Conservation (phyloP, 1,140 invertebrate species). For the Pissodes strobi region DNA sequence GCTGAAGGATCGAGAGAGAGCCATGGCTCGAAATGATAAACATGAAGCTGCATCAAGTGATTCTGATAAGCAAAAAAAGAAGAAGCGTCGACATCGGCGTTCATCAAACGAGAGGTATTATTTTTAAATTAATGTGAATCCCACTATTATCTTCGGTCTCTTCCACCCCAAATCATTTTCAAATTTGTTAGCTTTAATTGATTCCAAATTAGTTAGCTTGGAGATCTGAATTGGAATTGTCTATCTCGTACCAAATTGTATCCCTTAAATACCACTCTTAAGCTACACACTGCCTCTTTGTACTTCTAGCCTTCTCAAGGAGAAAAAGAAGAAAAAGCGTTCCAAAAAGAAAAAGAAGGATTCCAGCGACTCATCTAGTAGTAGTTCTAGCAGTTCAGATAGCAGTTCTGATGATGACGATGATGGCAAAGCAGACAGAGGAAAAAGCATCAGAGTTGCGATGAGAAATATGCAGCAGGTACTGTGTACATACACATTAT, state of each 20-base stretch:
- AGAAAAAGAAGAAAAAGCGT: slow-evolving; percentile 54
- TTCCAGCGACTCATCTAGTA: slow-evolving; percentile 53
- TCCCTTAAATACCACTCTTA: background rate
- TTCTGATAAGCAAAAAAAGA: slow-evolving; percentile 33
- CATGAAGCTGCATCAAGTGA: slow-evolving; percentile 38
- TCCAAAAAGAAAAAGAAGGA: slow-evolving; percentile 55
- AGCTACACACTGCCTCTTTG: background rate
- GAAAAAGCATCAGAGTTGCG: slow-evolving; percentile 67
- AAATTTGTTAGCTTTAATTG: too few relatives aligned
- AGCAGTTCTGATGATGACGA: slow-evolving; percentile 59
- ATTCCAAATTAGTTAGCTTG: too few relatives aligned
- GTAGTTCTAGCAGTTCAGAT: slow-evolving; percentile 56
- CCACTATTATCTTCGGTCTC: background rate
- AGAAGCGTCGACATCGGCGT: slow-evolving; percentile 40
- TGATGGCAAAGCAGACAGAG: slow-evolving; percentile 61
- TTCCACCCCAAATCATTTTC: too few relatives aligned
- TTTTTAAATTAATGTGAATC: too few relatives aligned
- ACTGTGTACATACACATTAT: too few relatives aligned
- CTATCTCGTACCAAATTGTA: too few relatives aligned
- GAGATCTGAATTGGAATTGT: too few relatives aligned
- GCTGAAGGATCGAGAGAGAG: slow-evolving; percentile 78
- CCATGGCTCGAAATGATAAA: slow-evolving; percentile 51
- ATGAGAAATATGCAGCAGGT: slow-evolving; percentile 67
- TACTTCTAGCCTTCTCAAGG: slow-evolving; percentile 31
- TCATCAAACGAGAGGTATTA: slow-evolving; percentile 25